A percentile compares a stretch with the other conserved stretches of the same genome.
phyloP scores from a whole-genome alignment of 2,888 invertebrate genomes.

The Orchesellides sinensis region DNA sequence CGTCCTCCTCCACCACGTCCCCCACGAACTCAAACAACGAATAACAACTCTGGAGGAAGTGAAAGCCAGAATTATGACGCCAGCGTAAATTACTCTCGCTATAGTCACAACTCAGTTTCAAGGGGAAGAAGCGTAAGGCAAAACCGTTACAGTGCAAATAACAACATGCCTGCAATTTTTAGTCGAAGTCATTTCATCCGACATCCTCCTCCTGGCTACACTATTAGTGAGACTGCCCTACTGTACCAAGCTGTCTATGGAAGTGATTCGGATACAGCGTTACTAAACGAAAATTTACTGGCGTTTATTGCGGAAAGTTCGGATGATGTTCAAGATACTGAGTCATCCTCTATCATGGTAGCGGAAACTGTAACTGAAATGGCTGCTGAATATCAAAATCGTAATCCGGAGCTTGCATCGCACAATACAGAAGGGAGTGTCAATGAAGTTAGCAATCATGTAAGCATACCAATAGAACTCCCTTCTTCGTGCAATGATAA shows the following conservation, averaged over 20 bases:
- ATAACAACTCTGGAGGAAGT: not conserved
- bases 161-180: constrained; percentile 40
- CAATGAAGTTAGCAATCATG: no score
- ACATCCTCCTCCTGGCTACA: constrained; percentile 43
- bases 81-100: not conserved
- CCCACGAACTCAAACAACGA: not conserved
- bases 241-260: constrained; percentile 54
- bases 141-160: not conserved
- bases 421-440: no score
- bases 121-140: constrained; percentile 7
- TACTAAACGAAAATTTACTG: constrained; percentile 37
- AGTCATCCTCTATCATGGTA: not conserved
- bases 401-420: no score
- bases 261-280: constrained; percentile 31
- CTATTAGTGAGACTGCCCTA: constrained; percentile 48
- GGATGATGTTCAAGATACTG: constrained; percentile 16
- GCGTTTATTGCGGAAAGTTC: constrained; percentile 31
- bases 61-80: constrained; percentile 2
- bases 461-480: no score
- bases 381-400: no score
- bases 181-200: constrained; percentile 40
- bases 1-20: constrained; percentile 49
- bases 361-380: no score
- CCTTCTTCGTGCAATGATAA: no score
- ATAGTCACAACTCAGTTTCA: not conserved